These are phyloP conservation scores for Panagrolaimus sp. DNA, from an alignment of 1,140 invertebrate species.

Conservation along the genomic window DNA sequence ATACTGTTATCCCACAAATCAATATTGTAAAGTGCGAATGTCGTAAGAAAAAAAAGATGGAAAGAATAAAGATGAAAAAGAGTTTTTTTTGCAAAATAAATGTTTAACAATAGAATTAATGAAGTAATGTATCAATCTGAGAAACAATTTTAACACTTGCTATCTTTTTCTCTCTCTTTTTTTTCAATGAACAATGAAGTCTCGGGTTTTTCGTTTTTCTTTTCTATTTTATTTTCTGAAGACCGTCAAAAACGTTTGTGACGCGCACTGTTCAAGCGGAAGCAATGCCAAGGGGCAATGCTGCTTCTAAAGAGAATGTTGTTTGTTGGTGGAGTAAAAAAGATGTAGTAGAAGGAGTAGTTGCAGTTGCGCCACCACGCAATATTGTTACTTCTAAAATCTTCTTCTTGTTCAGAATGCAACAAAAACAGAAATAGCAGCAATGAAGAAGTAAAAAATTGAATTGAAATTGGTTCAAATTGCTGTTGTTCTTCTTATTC, in stretches of 20 bases:
- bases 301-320: conserved; percentile 14
- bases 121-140: conserved; percentile 12
- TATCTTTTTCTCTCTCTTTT: conserved; percentile 8
- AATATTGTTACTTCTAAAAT: neutral
- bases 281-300: conserved; percentile 14
- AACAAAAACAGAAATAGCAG: too few relatives aligned
- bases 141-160: neutral
- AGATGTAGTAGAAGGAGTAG: neutral
- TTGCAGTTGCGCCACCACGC: neutral
- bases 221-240: neutral
- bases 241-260: conserved; percentile 4
- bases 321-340: neutral
- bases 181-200: neutral
- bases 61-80: conserved; percentile 1
- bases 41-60: too few relatives aligned
- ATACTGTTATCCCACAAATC: too few relatives aligned
- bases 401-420: too few relatives aligned
- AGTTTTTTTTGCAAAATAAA: neutral
- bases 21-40: too few relatives aligned
- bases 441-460: too few relatives aligned
- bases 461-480: too few relatives aligned
- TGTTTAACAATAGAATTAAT: conserved; percentile 5
- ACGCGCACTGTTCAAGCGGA: conserved; percentile 17
- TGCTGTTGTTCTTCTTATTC: too few relatives aligned
- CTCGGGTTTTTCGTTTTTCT: conserved; percentile 8